Conservation (phyloP, 2,113 vertebrate species). For the Aix galericulata region DNA sequence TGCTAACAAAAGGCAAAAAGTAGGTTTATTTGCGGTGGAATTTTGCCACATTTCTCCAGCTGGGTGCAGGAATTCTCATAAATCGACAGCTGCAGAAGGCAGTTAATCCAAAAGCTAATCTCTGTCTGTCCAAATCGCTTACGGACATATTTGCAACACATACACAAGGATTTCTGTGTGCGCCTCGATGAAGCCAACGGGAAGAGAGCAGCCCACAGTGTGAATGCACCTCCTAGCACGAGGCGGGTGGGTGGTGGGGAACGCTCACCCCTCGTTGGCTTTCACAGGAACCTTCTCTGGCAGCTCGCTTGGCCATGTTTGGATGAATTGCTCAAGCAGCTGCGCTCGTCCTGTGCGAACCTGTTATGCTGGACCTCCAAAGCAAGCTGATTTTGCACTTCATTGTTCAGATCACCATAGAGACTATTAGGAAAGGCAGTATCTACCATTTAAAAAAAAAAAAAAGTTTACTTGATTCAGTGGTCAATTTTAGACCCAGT, state of each 20-base stretch:
- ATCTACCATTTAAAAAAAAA: neutral
- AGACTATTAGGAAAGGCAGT: neutral
- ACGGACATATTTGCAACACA: conserved; percentile 3
- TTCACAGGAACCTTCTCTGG: neutral
- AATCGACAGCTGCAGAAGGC: conserved; percentile 57
- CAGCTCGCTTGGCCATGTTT: neutral
- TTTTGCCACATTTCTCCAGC: conserved; percentile 50
- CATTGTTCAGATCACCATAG: neutral
- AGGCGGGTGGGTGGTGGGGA: neutral
- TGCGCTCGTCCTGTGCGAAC: neutral
- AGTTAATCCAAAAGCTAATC: conserved; percentile 56
- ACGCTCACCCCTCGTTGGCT: neutral
- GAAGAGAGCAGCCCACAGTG: neutral
- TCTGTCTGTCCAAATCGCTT: conserved; percentile 58
- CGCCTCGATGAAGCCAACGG: neutral
- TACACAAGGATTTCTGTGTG: neutral
- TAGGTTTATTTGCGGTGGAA: neutral
- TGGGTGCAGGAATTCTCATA: conserved; percentile 44
- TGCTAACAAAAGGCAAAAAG: conserved; percentile 45
- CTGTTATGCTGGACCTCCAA: neutral
- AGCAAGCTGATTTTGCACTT: neutral
- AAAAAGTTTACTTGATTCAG: neutral
- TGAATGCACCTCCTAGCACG: neutral
- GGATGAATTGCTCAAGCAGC: neutral
- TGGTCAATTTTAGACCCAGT: neutral